Conservation (phyloP, 2,888 invertebrate species). For the Imbricaverruca yamaguchii region DNA sequence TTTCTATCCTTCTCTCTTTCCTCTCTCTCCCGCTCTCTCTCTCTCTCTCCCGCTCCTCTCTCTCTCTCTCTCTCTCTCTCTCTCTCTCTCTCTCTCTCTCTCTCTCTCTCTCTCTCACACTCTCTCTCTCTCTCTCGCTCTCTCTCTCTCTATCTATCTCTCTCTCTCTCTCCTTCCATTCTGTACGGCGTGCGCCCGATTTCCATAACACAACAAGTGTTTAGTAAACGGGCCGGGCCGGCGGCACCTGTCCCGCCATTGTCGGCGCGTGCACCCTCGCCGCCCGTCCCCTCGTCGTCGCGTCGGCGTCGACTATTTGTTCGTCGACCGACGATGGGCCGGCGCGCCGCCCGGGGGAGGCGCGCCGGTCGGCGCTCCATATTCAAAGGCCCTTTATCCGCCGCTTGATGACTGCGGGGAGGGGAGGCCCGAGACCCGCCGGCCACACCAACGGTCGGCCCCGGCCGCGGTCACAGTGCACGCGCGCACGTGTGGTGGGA, state of each 20-base stretch:
- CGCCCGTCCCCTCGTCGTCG: background rate
- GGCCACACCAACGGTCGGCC: too few relatives aligned
- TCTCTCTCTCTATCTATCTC: background rate
- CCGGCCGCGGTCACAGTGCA: too few relatives aligned
- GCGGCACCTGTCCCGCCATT: background rate
- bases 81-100: too few relatives aligned
- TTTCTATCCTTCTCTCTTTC: too few relatives aligned
- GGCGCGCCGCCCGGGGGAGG: background rate
- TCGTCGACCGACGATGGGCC: background rate
- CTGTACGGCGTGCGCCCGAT: background rate
- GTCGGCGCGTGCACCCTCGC: background rate
- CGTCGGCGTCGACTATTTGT: background rate
- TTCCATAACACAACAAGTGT: constrained; percentile 8
- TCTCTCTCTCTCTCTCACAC: background rate
- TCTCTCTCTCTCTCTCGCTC: background rate
- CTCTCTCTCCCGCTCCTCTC: too few relatives aligned
- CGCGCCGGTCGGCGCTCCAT: background rate
- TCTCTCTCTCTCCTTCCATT: background rate
- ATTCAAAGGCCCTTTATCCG: background rate
- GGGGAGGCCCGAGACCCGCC: too few relatives aligned
- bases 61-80: too few relatives aligned
- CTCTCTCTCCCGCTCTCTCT: too few relatives aligned
- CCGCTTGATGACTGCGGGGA: too few relatives aligned
- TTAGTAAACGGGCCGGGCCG: background rate
- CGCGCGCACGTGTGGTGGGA: too few relatives aligned